phyloP scores from a whole-genome alignment of 2,797 vertebrate genomes.

The Sebastolobus altivelis region DNA sequence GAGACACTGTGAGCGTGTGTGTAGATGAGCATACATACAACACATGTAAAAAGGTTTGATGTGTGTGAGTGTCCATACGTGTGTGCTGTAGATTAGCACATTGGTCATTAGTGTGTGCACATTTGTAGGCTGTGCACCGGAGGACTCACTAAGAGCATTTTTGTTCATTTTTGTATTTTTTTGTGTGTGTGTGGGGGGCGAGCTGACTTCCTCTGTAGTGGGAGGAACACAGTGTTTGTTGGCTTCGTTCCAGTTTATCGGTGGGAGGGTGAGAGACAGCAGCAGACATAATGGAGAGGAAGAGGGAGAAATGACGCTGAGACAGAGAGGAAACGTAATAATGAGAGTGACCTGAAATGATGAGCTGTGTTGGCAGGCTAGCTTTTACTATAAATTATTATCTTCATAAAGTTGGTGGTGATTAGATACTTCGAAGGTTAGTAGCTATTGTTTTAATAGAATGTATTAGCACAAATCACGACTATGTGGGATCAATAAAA shows the following conservation, averaged over 20 bases:
- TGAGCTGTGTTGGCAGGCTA: conserved; percentile 25
- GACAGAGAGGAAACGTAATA: conserved; percentile 50
- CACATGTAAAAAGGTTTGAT: conserved; percentile 13
- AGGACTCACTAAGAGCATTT: conserved; percentile 30
- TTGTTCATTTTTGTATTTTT: conserved; percentile 8
- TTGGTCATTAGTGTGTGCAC: conserved; percentile 33
- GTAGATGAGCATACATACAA: conserved; percentile 18
- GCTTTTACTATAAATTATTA: conserved; percentile 6
- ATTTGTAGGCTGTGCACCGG: conserved; percentile 10
- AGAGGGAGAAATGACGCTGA: conserved; percentile 41
- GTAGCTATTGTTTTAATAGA: background rate
- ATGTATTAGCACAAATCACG: background rate
- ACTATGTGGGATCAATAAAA: background rate
- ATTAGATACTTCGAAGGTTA: background rate
- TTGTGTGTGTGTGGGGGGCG: conserved; percentile 61
- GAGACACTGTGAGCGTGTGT: conserved; percentile 2
- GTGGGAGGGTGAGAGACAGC: conserved; percentile 76
- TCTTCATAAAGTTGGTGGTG: background rate
- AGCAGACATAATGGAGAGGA: conserved; percentile 50
- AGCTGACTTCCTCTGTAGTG: conserved; percentile 75
- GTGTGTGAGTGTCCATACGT: conserved; percentile 18
- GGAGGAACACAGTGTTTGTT: conserved; percentile 74
- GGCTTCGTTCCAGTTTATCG: conserved; percentile 73
- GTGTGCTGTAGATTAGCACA: conserved; percentile 28
- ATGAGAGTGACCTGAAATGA: conserved; percentile 46